These are phyloP conservation scores for Halichoerus grypus DNA, from an alignment of 2,113 vertebrate species.

Conservation along the genomic window DNA sequence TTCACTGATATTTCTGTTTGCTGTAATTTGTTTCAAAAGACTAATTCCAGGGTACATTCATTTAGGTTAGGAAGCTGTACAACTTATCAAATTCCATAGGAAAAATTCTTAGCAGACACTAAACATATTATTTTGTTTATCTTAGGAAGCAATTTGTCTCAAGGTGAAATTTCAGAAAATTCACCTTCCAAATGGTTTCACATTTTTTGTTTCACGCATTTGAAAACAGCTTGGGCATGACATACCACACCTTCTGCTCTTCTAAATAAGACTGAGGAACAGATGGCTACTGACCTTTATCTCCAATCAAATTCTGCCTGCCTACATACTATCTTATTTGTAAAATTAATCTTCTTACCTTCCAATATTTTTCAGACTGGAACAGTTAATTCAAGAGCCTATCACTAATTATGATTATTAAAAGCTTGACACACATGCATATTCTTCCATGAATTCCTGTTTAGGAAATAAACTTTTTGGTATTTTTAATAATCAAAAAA, in stretches of 20 bases:
- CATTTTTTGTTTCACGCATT: slow-evolving; percentile 61
- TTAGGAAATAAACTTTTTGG: background rate
- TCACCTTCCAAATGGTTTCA: slow-evolving; percentile 67
- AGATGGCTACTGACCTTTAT: slow-evolving; percentile 82
- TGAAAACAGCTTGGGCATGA: slow-evolving; percentile 79
- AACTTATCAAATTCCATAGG: slow-evolving; percentile 6
- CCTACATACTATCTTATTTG: slow-evolving; percentile 66
- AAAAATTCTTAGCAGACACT: background rate
- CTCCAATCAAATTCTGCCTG: slow-evolving; percentile 68
- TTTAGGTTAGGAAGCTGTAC: background rate
- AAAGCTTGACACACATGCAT: background rate
- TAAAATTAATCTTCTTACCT: slow-evolving; percentile 69
- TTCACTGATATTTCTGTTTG: background rate
- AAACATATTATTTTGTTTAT: slow-evolving; percentile 58
- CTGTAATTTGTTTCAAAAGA: background rate
- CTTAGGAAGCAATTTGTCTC: slow-evolving; percentile 53
- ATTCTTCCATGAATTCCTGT: background rate
- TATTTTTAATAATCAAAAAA: slow-evolving; percentile 29
- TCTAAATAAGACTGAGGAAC: slow-evolving; percentile 74
- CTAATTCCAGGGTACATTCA: background rate
- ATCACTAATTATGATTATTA: slow-evolving; percentile 34
- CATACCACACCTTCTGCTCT: slow-evolving; percentile 78
- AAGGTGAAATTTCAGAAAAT: slow-evolving; percentile 70
- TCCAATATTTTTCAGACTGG: slow-evolving; percentile 50
- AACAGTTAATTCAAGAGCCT: slow-evolving; percentile 50